These are phyloP conservation scores for Saccostrea echinata DNA, from an alignment of 1,140 invertebrate species.

Conservation along the genomic window DNA sequence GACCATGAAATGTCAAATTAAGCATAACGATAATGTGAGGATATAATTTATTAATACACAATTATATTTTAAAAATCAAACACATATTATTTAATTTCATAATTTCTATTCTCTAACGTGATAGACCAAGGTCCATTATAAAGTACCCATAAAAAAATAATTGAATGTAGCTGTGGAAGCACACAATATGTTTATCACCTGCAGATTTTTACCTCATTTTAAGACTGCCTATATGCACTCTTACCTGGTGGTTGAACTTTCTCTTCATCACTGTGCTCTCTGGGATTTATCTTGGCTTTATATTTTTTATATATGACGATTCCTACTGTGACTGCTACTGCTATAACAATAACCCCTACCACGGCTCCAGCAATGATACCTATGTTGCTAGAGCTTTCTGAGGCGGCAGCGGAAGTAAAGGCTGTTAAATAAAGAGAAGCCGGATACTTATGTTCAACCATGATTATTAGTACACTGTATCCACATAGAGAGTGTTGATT, in stretches of 20 bases:
- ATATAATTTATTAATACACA: not conserved
- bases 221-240: not conserved
- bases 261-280: not conserved
- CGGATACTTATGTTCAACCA: not conserved
- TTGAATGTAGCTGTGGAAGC: too few species aligned
- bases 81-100: not conserved
- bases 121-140: too few species aligned
- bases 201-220: too few species aligned
- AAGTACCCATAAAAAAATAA: too few species aligned
- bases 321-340: not conserved
- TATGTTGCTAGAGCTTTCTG: not conserved
- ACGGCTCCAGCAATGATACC: not conserved
- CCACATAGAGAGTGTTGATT: not conserved
- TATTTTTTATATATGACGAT: not conserved
- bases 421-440: not conserved
- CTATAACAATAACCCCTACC: not conserved
- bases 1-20: not conserved
- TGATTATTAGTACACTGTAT: not conserved
- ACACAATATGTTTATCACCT: too few species aligned
- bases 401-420: not conserved
- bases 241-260: slow-evolving; percentile 11
- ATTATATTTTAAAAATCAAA: not conserved
- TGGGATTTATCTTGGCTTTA: slow-evolving; percentile 14
- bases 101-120: too few species aligned
- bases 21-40: not conserved